Conservation (phyloP, 1,140 invertebrate genomes). For the Orussus abietinus region DNA sequence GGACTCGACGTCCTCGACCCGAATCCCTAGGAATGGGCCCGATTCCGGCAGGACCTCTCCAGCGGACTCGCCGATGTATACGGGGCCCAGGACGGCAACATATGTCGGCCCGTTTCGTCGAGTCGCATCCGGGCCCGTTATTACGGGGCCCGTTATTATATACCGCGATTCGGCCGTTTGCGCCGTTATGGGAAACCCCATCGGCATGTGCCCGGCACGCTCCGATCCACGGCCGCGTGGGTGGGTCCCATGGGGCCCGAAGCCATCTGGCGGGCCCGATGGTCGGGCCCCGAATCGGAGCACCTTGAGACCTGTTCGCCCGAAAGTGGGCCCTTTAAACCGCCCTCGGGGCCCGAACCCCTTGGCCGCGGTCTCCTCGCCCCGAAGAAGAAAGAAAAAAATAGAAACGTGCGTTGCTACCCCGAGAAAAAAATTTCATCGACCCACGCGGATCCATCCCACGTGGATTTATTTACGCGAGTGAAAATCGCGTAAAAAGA, state of each 20-base stretch:
- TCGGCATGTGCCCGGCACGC: too few relatives aligned
- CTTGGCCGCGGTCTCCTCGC: too few relatives aligned
- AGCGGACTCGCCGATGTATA: background rate
- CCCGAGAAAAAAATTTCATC: too few relatives aligned
- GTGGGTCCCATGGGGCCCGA: background rate
- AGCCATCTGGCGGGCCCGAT: slow-evolving; percentile 28
- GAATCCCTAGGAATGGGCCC: background rate
- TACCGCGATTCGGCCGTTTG: too few relatives aligned
- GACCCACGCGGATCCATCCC: too few relatives aligned
- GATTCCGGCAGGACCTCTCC: background rate
- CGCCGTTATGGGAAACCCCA: too few relatives aligned
- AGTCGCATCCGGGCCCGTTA: slow-evolving; percentile 38
- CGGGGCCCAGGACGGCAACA: background rate
- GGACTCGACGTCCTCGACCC: background rate
- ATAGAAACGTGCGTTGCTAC: too few relatives aligned
- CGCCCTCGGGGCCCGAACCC: too few relatives aligned
- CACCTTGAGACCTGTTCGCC: slow-evolving; percentile 42
- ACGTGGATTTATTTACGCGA: too few relatives aligned
- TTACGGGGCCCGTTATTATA: slow-evolving; percentile 35
- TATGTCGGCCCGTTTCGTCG: slow-evolving; percentile 12
- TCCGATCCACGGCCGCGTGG: background rate
- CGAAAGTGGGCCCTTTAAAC: slow-evolving; percentile 40
- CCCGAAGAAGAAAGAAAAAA: too few relatives aligned
- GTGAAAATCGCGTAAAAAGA: too few relatives aligned
- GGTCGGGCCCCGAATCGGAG: slow-evolving; percentile 32